Base-by-base conservation (phyloP, 2,888 invertebrate species). In the Biston betularia region DNA sequence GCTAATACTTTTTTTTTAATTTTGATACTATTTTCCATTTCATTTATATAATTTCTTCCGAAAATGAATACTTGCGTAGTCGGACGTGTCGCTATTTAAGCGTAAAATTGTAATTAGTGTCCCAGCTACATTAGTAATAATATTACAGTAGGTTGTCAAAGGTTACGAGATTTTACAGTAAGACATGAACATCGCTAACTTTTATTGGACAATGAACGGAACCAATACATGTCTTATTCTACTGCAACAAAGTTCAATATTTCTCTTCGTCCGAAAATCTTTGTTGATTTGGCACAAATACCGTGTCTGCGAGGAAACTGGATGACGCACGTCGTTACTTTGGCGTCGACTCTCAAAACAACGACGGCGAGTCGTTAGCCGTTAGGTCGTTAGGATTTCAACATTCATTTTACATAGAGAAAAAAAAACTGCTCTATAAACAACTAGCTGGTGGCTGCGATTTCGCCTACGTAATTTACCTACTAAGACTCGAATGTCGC, bases 321-420 rank as follows among this genome's bases (percentile, higher is more conserved):
- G 48, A 63, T 72, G 74, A 74, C 70, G 74, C 74, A 72, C 61
- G 60, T 67, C 57, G 45, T 63, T 57, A 69, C 70, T 68, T 68
- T 68, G 67, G 56, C 56, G 10, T 57, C 34, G 24, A 52, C 40
- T 61, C 50, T 65, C 50, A 57, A 40, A 57, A 63, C 56, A 46
- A 50, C 45, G 14, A 35, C 54, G 54, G 54, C 54, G 42, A 40
- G 54, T 42, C 42, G 54, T 42, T 54, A 10, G 42, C 33, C 49
- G 50, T 50, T 63, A 45, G 34, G 46, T 56, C 49, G 35, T 49
- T 54, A 54, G 12, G 40, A 54, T 15, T 40, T 10, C 15, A 42
- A 33, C 6, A 15, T 14, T 38, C 10, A 0, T 52, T 33, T n/a
- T 38, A 38, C 38, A 38, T 6, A 0, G 38, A 38, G 38, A 38